Base-by-base conservation (phyloP, 2,888 invertebrate genomes). In the Aphrophora alni region DNA sequence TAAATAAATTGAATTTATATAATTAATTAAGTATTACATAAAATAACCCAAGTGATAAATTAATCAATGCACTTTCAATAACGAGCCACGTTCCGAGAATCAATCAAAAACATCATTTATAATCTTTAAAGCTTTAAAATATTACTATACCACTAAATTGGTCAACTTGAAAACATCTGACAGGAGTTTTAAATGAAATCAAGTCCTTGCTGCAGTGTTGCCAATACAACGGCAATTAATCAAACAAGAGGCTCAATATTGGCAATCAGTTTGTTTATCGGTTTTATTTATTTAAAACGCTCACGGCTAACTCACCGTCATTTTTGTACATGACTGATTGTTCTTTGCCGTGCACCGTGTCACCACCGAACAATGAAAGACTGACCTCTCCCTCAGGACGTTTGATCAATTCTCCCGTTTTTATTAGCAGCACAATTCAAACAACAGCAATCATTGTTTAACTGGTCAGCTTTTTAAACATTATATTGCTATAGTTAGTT, bases 191-290 rank as follows among this genome's bases (percentile, higher is more conserved):
- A 44, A 44, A 44, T 44, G 44, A 44, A 14, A 14, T 44, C 44
- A 44, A 44, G 14, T 44, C 44, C 14, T 4, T 44, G 86, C 85
- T 84, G 84, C 14, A 44, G 38, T 77, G 51, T 24, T 77, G 38
- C 77, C 77, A 77, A 77, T 71, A 38, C 51, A 44, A 77, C 77
- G 71, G 77, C 72, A 71, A 71, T 71, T 77, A 77, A 77, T 77
- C 77, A 77, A 77, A 44, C 44, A 44, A 44, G 44, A 44, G 44
- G 44, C 17, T 3, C 44, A 44, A 44, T 44, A 44, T 44, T 44
- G 44, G 44, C 44, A 44, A 44, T 44, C 44, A 44, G 44, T 44
- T 44, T 44, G 44, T 44, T 44, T 44, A 44, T 44, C 44, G 44
- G 44, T 44, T 44, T 44, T 44, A 44, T 44, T 44, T 44, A 44